Evolutionary conservation across 1,140 invertebrate genomes (phyloP).

Genomic region (Oncopodura yosiiana): DNA sequence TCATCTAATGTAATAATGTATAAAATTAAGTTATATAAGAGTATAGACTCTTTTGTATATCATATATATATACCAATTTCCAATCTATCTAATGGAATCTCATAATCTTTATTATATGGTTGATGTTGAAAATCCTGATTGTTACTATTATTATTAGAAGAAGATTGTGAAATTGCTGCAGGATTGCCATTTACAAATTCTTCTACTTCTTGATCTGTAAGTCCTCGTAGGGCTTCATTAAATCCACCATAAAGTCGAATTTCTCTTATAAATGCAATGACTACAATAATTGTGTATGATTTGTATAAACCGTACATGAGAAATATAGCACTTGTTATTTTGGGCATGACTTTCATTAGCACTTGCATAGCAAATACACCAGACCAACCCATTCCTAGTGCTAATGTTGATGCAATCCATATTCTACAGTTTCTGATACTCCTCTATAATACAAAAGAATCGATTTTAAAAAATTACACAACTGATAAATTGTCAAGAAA

Average conservation of each 20-base stretch:
- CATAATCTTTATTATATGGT: constrained; percentile 2
- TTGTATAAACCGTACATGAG: constrained; percentile 2
- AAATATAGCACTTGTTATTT: too few relatives aligned
- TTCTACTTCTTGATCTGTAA: neutral
- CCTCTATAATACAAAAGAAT: too few relatives aligned
- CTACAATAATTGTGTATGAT: constrained; percentile 8
- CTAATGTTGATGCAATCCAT: too few relatives aligned
- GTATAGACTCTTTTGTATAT: neutral
- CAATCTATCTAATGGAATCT: neutral
- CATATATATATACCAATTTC: neutral
- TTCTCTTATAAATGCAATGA: constrained; percentile 12
- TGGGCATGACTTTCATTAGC: too few relatives aligned
- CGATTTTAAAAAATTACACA: too few relatives aligned
- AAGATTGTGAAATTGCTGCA: neutral
- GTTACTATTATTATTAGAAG: neutral
- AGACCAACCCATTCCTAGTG: too few relatives aligned
- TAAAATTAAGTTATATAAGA: too few relatives aligned
- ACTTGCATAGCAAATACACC: too few relatives aligned
- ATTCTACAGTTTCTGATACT: too few relatives aligned
- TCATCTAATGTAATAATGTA: neutral
- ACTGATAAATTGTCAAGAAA: too few relatives aligned
- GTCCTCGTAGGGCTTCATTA: neutral
- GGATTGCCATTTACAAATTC: constrained; percentile 2
- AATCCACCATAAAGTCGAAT: constrained; percentile 18
- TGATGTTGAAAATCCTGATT: constrained; percentile 1